Evolutionary conservation across 2,113 vertebrate genomes (phyloP), one percentile per base, ranked within the genome.

Genomic region (Sterna hirundo): DNA sequence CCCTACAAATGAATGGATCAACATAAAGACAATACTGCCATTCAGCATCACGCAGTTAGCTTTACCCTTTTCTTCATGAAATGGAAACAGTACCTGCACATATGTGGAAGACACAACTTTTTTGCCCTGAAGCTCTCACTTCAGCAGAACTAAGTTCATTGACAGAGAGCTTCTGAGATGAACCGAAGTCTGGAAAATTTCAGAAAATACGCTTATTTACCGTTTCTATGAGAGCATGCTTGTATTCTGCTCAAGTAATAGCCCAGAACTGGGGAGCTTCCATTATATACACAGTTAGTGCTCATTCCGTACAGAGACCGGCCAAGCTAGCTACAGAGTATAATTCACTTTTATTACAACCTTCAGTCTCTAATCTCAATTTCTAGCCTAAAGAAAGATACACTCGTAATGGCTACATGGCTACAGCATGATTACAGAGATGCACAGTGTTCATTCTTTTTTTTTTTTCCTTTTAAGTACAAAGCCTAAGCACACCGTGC

Each of bases 321-420:
- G 91, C 78, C 78, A 86, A 85, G 40, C n/a, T 55, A 85, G 42
- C 69, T 88, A 60, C 46, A 89, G 36, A 93, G 61, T 94, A 26
- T 93, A 96, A 96, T 97, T 96, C 93, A 80, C 82, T 90, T 60
- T 83, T 91, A 95, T 96, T 95, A 77, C 66, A 93, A 58, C 64
- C 51, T 83, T 83, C 62, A 88, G 78, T 68, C 90, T 96, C 71
- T 90, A 80, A 86, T 96, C 88, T 83, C 55, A 74, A 22, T 90
- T 96, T 90, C 86, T 86, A 95, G 38, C 55, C 92, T 83, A 71
- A 95, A 93, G 95, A 94, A 96, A 91, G 69, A 71, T 82, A 30
- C 44, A 42, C 23, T 82, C 78, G 75, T 79, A 76, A 61, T 93
- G 69, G 77, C 70, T 90, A 64, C n/a, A 55, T 86, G 58, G 62